Base-by-base conservation (phyloP, 2,113 vertebrate species). In the Galbula dea region DNA sequence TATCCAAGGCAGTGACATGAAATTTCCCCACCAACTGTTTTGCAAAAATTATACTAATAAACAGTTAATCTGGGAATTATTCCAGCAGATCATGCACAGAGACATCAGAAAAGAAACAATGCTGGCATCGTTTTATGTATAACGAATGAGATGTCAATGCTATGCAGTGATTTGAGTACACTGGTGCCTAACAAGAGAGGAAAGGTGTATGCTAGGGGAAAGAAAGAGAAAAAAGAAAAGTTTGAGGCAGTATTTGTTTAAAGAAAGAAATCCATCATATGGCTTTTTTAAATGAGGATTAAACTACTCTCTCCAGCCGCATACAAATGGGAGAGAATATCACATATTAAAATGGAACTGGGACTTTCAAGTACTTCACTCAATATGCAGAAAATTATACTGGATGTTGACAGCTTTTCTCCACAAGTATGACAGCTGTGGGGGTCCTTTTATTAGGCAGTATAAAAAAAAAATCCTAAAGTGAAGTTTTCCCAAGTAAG, bases 291-390 rank as follows among this genome's bases (percentile, higher is more conserved):
- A 94, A 94, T 95, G 81, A 93, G 62, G 67, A 76, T 89, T 91
- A 89, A 90, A 83, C 83, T 89, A 32, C 67, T 88, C 71, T 94
- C 87, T 89, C 62, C 78, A 92, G 90, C 90, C 94, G 93, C 94
- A 95, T 94, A 94, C 87, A 93, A 94, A 96, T 89, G 54, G 91
- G 77, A 86, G 32, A 94, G 58, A 45, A 57, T 82, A 86, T 93
- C 83, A 34, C 57, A 75, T 94, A 96, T 95, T 95, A 94, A 94
- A 94, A 95, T 93, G 94, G 92, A 94, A 89, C 92, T 93, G 89
- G 88, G 88, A 92, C 92, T 93, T 96, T 75, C 88, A 95, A 95
- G 74, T 86, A 79, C 74, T 93, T 94, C 85, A 86, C 87, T 96
- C 95, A 91, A 78, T 68, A 94, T 94, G 88, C 89, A 88, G 86